Percentiles rank a stretch among this genome's conserved stretches.
Evolutionary conservation across 2,113 vertebrate species (phyloP).

Genomic region (Amia ocellicauda): DNA sequence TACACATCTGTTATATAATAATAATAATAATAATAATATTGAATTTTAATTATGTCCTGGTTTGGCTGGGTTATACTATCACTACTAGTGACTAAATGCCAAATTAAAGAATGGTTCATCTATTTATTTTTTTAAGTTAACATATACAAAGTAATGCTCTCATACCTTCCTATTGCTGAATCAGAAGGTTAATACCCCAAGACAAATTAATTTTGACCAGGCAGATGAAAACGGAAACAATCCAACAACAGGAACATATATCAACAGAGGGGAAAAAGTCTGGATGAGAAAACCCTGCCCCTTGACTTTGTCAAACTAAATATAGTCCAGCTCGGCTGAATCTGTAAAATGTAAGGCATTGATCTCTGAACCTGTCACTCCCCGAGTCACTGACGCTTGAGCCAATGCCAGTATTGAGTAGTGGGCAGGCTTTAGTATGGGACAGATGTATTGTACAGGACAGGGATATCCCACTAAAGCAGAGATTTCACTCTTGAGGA

Average conservation of each 20-base stretch:
- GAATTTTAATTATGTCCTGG: too few species aligned
- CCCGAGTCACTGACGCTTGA: not conserved
- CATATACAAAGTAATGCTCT: slow-evolving; percentile 3
- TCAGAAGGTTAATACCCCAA: not conserved
- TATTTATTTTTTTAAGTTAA: too few species aligned
- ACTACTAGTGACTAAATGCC: too few species aligned
- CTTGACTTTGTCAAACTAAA: not conserved
- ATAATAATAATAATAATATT: too few species aligned
- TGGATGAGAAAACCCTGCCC: not conserved
- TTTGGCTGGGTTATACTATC: too few species aligned
- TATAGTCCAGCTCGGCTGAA: not conserved
- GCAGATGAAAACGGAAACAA: not conserved
- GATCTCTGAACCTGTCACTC: not conserved
- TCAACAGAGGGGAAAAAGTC: not conserved
- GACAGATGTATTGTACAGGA: not conserved
- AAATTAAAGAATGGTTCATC: too few species aligned
- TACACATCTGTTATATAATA: too few species aligned
- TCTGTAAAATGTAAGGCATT: not conserved
- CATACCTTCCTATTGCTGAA: not conserved
- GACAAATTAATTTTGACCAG: not conserved
- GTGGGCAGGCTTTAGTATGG: not conserved
- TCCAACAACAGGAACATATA: not conserved
- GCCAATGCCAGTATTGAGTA: not conserved
- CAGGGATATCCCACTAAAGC: not conserved
- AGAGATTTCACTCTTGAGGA: not conserved